Evolutionary conservation across 2,888 invertebrate species (phyloP), one percentile per base, ranked within the genome.

Genomic region (Calameuta pallipes): DNA sequence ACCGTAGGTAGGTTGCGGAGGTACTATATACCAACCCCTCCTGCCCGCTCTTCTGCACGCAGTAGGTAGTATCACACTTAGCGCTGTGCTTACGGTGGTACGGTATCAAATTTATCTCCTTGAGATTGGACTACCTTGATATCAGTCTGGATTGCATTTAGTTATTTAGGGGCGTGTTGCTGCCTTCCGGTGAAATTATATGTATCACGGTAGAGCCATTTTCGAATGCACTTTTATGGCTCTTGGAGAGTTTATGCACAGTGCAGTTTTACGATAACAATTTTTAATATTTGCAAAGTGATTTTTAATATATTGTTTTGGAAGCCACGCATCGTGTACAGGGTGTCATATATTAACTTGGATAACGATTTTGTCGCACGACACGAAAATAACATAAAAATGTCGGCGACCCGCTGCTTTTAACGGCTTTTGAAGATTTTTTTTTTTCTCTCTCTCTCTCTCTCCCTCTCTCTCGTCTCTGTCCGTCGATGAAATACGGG

Each of bases 361-460:
- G 23, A 56, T 56, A 56, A 56, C 56, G 56, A 56, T 56, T 56
- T 56, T 56, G 56, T 56, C 56, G 23, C 56, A 23, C 56, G 56
- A 56, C 56, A 56, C 56, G 23, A 56, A 56, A 56, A 56, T 56
- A 56, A 56, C 56, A 23, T 56, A 56, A 56, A 56, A 56, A 56
- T 56, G 56, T 56, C 56, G 56, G 69, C 73, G 73, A 56, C 68
- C 77, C 30, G 35, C 30, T 12, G 69, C 33, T 37, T 75, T 13
- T 70, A 31, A 34, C 34, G 71, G 71, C 34, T 71, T 71, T 33
- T 71, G 33, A 31, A 34, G 33, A 34, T 30, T 71, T 33, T 23
- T 23, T 11, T 71, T 15, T 34, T 11, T 30, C 30, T 71, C 71
- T 71, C 35, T 35, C 71, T 71, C 34, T 71, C 71, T 23, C 23